Evolutionary conservation across 1,140 invertebrate genomes (phyloP).

Genomic region (Arctopsyche grandis): DNA sequence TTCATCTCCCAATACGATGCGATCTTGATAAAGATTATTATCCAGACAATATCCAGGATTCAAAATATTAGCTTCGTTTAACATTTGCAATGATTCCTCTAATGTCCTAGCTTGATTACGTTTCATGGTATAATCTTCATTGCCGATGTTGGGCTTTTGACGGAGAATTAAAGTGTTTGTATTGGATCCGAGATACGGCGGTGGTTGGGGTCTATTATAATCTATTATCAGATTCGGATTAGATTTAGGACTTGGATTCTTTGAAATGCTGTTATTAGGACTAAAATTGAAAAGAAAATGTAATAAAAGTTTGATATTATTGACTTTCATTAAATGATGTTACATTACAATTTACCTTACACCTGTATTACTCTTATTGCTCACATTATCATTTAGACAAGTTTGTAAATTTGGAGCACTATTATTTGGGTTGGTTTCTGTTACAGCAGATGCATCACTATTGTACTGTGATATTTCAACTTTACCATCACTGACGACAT

Average conservation of each 20-base stretch:
- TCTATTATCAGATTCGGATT: slow-evolving; percentile 60
- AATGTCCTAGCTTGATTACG: slow-evolving; percentile 60
- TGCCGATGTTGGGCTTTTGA: slow-evolving; percentile 53
- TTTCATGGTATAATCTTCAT: slow-evolving; percentile 57
- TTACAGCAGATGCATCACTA: slow-evolving; percentile 41
- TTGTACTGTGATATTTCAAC: slow-evolving; percentile 56
- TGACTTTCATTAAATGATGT: slow-evolving; percentile 2
- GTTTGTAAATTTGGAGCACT: slow-evolving; percentile 62
- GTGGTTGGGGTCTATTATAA: slow-evolving; percentile 65
- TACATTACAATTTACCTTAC: slow-evolving; percentile 30
- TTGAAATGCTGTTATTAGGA: slow-evolving; percentile 61
- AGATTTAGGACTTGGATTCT: slow-evolving; percentile 57
- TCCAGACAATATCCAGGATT: slow-evolving; percentile 48
- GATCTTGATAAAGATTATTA: slow-evolving; percentile 22
- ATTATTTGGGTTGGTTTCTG: slow-evolving; percentile 56
- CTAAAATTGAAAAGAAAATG: slow-evolving; percentile 56
- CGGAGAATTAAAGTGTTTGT: slow-evolving; percentile 60
- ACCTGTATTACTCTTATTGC: slow-evolving; percentile 57
- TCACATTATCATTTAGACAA: slow-evolving; percentile 60
- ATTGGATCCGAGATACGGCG: slow-evolving; percentile 61
- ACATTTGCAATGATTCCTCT: slow-evolving; percentile 63
- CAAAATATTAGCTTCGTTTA: slow-evolving; percentile 64
- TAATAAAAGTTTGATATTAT: background rate
- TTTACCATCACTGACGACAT: slow-evolving; percentile 50
- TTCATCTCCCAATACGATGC: slow-evolving; percentile 41